Conservation (phyloP, 1,140 invertebrate genomes). For the Drosophila elegans region DNA sequence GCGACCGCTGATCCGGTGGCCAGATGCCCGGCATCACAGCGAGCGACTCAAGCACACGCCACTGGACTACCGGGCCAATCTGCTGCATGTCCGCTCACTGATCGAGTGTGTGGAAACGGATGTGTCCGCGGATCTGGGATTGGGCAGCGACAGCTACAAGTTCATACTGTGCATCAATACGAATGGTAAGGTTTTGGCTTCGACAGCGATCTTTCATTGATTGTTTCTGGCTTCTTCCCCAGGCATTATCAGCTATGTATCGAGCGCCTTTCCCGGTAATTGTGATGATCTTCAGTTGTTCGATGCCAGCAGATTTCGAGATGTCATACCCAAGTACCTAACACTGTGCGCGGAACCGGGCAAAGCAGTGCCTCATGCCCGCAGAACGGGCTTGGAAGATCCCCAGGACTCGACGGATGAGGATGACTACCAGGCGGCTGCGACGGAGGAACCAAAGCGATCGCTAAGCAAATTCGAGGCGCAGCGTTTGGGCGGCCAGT, state of each 20-base stretch:
- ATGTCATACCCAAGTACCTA: conserved; percentile 73
- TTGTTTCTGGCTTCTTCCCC: background rate
- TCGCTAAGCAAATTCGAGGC: conserved; percentile 60
- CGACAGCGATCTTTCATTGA: background rate
- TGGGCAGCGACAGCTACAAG: conserved; percentile 73
- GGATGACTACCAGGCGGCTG: conserved; percentile 13
- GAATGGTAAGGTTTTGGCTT: conserved; percentile 53
- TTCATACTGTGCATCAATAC: conserved; percentile 77
- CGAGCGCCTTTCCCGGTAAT: conserved; percentile 69
- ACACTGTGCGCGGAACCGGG: conserved; percentile 77
- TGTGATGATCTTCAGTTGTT: conserved; percentile 79
- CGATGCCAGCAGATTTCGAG: conserved; percentile 67
- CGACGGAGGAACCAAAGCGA: conserved; percentile 2
- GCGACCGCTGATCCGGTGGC: conserved; percentile 72
- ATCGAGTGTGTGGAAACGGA: conserved; percentile 83
- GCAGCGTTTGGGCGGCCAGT: conserved; percentile 56
- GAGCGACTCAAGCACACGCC: conserved; percentile 77
- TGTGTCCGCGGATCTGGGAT: conserved; percentile 42
- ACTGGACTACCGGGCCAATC: conserved; percentile 62
- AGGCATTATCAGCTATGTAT: conserved; percentile 79
- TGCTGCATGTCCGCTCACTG: conserved; percentile 76
- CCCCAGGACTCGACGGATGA: conserved; percentile 20
- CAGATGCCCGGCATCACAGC: conserved; percentile 66
- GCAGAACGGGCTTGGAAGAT: conserved; percentile 3
- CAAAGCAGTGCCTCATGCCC: conserved; percentile 51